A percentile compares a stretch with the other conserved stretches of the same genome.
Evolutionary conservation across 1,140 invertebrate genomes (phyloP).

Genomic region (Luehdorfia chinensis): DNA sequence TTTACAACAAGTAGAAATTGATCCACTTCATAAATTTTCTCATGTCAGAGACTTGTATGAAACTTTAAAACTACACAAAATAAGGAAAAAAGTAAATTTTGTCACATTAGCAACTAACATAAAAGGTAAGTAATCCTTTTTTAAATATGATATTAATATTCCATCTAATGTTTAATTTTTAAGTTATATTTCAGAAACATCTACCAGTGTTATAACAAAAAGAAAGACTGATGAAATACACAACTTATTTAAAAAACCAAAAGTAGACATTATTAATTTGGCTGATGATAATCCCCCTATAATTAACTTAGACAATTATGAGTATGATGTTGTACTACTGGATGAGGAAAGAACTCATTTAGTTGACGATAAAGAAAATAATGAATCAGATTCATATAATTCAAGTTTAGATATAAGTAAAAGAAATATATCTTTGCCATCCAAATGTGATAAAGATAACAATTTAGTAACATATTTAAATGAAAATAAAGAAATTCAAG

Average conservation of each 20-base stretch:
- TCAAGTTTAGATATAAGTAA: too few species aligned
- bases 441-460: conserved; percentile 7
- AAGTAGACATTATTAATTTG: conserved; percentile 19
- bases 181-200: conserved; percentile 1
- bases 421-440: too few species aligned
- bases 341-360: not conserved
- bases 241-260: conserved; percentile 12
- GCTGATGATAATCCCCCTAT: conserved; percentile 11
- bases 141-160: not conserved
- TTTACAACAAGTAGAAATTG: conserved; percentile 21
- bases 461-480: not conserved
- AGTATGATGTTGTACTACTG: not conserved
- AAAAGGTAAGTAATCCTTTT: conserved; percentile 20
- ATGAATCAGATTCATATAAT: conserved; percentile 12
- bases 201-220: conserved; percentile 2
- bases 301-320: not conserved
- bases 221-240: not conserved
- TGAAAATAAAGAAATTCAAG: too few species aligned
- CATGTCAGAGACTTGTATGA: conserved; percentile 41
- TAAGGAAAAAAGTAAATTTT: conserved; percentile 34
- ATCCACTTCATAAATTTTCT: conserved; percentile 36
- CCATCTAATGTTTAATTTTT: conserved; percentile 3
- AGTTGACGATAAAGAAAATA: not conserved
- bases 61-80: conserved; percentile 22
- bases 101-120: conserved; percentile 31